phyloP scores from a whole-genome alignment of 2,888 invertebrate genomes.

The Orchesella flavescens region DNA sequence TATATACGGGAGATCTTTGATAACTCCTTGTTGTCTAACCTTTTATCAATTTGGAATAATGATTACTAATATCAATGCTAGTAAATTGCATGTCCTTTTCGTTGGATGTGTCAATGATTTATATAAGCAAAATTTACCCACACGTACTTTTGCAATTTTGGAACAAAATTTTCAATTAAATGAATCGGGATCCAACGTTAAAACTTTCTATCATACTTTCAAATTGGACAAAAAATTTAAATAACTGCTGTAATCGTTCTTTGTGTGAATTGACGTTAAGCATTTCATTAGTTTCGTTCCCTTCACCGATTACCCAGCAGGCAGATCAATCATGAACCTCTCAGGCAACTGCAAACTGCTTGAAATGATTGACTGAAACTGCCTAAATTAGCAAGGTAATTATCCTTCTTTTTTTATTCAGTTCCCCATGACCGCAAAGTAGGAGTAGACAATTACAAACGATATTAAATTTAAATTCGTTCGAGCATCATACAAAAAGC shows the following conservation, averaged over 20 bases:
- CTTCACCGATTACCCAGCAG: constrained; percentile 54
- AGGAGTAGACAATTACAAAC: too few species aligned
- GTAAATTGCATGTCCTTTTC: background rate
- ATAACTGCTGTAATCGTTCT: background rate
- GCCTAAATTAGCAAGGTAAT: constrained; percentile 42
- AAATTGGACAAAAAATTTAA: too few species aligned
- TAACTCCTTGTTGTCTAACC: too few species aligned
- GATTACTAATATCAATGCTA: too few species aligned
- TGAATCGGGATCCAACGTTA: too few species aligned
- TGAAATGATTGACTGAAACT: constrained; percentile 35
- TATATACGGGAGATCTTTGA: too few species aligned
- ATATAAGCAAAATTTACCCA: background rate
- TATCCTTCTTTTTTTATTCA: background rate
- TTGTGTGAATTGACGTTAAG: constrained; percentile 10
- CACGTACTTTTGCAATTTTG: background rate
- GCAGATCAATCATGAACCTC: constrained; percentile 28
- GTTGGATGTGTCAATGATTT: background rate
- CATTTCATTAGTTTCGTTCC: constrained; percentile 33
- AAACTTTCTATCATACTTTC: too few species aligned
- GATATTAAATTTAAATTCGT: too few species aligned
- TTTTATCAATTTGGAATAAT: too few species aligned
- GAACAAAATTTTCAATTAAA: background rate
- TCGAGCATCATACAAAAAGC: too few species aligned
- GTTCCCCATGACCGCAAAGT: background rate
- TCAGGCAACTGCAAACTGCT: too few species aligned